A percentile compares a stretch with the other conserved stretches of the same genome.
These are phyloP conservation scores for Heliconius hermathena DNA, from an alignment of 1,140 invertebrate genomes.

Conservation along the genomic window DNA sequence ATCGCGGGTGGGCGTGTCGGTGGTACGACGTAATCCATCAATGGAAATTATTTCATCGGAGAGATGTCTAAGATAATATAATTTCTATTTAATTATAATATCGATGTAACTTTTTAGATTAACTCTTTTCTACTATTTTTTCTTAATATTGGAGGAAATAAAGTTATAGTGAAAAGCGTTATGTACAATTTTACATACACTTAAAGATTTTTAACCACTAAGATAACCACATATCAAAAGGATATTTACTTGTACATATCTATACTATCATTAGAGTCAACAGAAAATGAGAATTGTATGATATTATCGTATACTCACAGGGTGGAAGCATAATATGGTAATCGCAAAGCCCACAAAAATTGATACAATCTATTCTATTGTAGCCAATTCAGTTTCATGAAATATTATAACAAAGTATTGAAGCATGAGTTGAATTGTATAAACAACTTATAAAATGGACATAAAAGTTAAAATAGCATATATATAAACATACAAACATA, in stretches of 20 bases:
- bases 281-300: background rate
- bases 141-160: background rate
- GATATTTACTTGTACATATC: background rate
- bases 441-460: background rate
- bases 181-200: no score
- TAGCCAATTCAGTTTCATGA: background rate
- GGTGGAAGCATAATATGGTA: background rate
- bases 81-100: background rate
- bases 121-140: background rate
- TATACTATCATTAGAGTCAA: background rate
- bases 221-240: background rate
- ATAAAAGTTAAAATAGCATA: background rate
- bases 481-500: background rate
- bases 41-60: conserved; percentile 14
- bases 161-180: background rate
- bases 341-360: background rate
- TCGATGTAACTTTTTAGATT: background rate
- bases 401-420: background rate
- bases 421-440: background rate
- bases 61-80: background rate
- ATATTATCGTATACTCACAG: background rate
- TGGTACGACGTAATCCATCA: conserved; percentile 30
- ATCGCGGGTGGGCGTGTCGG: conserved; percentile 58
- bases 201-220: background rate
- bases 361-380: background rate